Conservation (phyloP, 2,797 vertebrate species). For the Molothrus aeneus region DNA sequence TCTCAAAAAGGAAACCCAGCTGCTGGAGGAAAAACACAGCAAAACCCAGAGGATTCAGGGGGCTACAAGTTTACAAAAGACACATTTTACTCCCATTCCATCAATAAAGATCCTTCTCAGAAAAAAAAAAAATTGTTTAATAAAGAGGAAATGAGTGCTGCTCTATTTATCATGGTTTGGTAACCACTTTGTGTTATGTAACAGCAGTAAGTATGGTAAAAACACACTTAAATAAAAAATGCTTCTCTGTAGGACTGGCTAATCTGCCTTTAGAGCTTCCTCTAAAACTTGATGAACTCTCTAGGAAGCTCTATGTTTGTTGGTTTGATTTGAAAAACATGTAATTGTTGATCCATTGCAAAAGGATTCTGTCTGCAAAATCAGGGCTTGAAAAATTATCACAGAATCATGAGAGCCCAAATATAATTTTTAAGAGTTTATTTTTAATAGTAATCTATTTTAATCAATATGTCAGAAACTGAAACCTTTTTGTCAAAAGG, state of each 20-base stretch:
- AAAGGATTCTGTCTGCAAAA: neutral
- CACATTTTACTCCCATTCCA: conserved; percentile 7
- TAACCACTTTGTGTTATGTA: conserved; percentile 62
- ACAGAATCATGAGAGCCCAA: neutral
- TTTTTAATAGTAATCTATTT: neutral
- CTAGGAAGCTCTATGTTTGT: neutral
- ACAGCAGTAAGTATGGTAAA: conserved; percentile 43
- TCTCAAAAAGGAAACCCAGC: neutral
- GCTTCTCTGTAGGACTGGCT: neutral
- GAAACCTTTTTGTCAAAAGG: neutral
- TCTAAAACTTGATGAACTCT: neutral
- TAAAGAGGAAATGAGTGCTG: neutral
- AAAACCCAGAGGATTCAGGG: neutral
- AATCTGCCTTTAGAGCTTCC: conserved; percentile 11
- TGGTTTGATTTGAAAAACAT: neutral
- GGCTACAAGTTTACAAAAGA: neutral
- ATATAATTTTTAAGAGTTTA: neutral
- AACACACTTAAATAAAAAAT: conserved; percentile 56
- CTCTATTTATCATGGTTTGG: conserved; percentile 18
- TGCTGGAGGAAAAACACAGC: neutral
- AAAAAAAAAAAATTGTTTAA: neutral
- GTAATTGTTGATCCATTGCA: neutral
- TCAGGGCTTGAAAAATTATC: neutral
- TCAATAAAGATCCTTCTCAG: neutral
- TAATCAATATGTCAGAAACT: neutral